Evolutionary conservation across 2,113 vertebrate species (phyloP).

Genomic region (Sus scrofa): T2T-Sscrofa CM000813.6:35599001-35599500

Average conservation of each 20-base stretch:
- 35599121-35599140: neutral
- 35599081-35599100: neutral
- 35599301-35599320: neutral
- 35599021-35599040: neutral
- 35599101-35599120: neutral
- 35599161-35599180: neutral
- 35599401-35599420: neutral
- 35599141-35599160: neutral
- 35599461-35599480: constrained; percentile 56
- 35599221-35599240: neutral
- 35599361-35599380: neutral
- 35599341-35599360: neutral
- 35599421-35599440: neutral
- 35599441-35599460: neutral
- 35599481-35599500: constrained; percentile 67
- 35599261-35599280: neutral
- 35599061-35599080: neutral
- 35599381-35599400: constrained; percentile 29
- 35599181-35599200: neutral
- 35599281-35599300: too few relatives aligned
- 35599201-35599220: neutral
- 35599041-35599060: neutral
- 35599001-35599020: constrained; percentile 8
- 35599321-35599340: neutral
- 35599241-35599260: neutral